A percentile compares a stretch with the other conserved stretches of the same genome.
Conservation (phyloP, 2,888 invertebrate genomes). For the Pachydiplax longipennis region DNA sequence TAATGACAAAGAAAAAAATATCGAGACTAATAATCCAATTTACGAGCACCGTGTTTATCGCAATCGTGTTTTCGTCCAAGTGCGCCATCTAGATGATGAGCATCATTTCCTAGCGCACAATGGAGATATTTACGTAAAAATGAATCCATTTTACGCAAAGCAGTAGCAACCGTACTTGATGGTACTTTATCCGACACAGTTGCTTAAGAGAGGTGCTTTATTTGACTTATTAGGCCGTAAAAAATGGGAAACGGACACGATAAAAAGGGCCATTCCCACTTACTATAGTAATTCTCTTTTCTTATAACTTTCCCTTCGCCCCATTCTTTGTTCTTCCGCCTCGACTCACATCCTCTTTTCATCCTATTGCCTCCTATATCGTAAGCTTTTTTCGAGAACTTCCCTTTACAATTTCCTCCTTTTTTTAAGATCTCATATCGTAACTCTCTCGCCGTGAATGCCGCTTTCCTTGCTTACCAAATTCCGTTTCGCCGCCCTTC, state of each 20-base stretch:
- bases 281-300: constrained; percentile 4
- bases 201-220: too few relatives aligned
- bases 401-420: neutral
- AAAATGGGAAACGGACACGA: neutral
- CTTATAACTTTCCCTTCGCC: neutral
- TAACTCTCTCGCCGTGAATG: neutral
- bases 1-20: too few relatives aligned
- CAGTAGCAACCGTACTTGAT: too few relatives aligned
- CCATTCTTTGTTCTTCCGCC: constrained; percentile 4
- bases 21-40: too few relatives aligned
- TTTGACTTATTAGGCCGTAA: too few relatives aligned
- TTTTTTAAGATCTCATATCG: constrained; percentile 2
- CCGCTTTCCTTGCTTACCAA: neutral
- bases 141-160: too few relatives aligned
- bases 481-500: neutral
- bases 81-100: too few relatives aligned
- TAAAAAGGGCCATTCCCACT: constrained; percentile 14
- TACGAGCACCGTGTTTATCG: too few relatives aligned
- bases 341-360: neutral
- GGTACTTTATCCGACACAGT: too few relatives aligned
- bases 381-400: neutral
- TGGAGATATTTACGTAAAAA: too few relatives aligned
- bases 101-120: too few relatives aligned
- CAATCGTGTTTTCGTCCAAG: too few relatives aligned
- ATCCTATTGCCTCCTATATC: constrained; percentile 6